Percentiles rank a stretch among this genome's conserved stretches.
Conservation (phyloP, 2,797 vertebrate species). For the Molossus alvarezi region DNA sequence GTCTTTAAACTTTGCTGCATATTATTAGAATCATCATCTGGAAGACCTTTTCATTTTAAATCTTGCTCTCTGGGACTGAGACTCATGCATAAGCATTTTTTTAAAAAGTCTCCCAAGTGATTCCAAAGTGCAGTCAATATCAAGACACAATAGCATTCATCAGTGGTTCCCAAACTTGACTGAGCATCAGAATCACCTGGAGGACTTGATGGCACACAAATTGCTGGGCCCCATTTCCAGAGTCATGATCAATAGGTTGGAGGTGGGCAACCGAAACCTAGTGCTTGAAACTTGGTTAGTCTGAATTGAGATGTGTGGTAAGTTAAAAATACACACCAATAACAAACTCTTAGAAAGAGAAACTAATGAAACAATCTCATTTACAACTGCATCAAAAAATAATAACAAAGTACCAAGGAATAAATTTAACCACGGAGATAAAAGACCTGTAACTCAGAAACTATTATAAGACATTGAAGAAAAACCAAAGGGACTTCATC, state of each 20-base stretch:
- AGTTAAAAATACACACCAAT: background rate
- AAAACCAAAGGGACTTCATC: background rate
- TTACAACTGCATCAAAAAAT: background rate
- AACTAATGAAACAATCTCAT: background rate
- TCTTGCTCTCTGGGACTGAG: background rate
- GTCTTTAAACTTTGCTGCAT: background rate
- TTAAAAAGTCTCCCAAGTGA: background rate
- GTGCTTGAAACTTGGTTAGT: background rate
- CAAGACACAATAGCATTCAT: background rate
- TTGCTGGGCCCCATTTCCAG: background rate
- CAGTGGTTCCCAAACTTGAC: background rate
- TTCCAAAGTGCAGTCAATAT: background rate
- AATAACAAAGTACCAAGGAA: background rate
- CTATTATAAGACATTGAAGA: background rate
- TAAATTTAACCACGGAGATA: background rate
- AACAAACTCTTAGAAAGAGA: background rate
- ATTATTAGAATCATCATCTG: background rate
- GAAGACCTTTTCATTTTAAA: background rate
- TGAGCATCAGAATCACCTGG: background rate
- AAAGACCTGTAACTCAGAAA: background rate
- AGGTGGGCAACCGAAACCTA: background rate
- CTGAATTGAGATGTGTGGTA: background rate
- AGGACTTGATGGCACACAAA: background rate
- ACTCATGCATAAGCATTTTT: background rate
- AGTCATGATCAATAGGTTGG: background rate